Percentiles rank a stretch among this genome's conserved stretches.
Evolutionary conservation across 2,888 invertebrate genomes (phyloP).

Genomic region (Anagyrus pseudococci): DNA sequence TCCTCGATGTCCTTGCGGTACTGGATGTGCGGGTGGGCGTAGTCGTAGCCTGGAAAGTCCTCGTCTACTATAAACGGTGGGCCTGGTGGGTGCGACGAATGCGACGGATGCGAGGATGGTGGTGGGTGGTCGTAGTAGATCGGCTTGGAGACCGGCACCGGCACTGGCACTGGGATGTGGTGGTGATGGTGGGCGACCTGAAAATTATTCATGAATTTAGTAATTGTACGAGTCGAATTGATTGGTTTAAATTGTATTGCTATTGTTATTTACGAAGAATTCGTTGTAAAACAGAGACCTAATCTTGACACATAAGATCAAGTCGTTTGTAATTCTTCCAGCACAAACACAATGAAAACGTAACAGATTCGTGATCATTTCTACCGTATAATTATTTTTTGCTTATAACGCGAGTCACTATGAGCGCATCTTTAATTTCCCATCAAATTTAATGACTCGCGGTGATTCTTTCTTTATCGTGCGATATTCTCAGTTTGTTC

Average conservation of each 20-base stretch:
- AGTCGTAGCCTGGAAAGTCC: conserved; percentile 56
- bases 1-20: conserved; percentile 58
- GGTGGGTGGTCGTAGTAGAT: conserved; percentile 47
- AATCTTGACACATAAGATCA: too few relatives aligned
- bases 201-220: too few relatives aligned
- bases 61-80: conserved; percentile 50
- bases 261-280: background rate
- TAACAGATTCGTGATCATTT: too few relatives aligned
- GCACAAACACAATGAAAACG: too few relatives aligned
- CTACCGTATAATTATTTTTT: too few relatives aligned
- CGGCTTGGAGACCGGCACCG: conserved; percentile 29
- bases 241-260: background rate
- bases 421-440: too few relatives aligned
- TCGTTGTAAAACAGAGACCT: too few relatives aligned
- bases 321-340: too few relatives aligned
- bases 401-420: too few relatives aligned
- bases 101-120: background rate
- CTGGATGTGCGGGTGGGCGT: conserved; percentile 57
- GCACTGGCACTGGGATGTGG: conserved; percentile 63
- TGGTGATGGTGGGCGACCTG: conserved; percentile 81
- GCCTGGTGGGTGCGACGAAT: conserved; percentile 48
- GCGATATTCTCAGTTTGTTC: too few relatives aligned
- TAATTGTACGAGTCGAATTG: background rate
- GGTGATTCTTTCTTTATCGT: too few relatives aligned
- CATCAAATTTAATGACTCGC: too few relatives aligned